Base-by-base conservation (phyloP, 2,888 invertebrate genomes). In the Macrophya alboannulata region DNA sequence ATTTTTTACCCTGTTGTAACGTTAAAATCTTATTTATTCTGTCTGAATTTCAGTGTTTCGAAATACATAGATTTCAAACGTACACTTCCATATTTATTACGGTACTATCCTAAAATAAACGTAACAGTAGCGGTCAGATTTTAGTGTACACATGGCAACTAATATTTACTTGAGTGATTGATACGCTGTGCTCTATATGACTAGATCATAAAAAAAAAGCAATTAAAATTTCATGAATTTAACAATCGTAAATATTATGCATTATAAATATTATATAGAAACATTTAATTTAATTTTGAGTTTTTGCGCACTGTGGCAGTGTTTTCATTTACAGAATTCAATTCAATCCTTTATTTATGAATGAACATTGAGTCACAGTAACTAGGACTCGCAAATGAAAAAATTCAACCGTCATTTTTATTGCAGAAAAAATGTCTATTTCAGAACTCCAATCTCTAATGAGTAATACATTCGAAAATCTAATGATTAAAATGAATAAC, bases 181-280 rank as follows among this genome's bases (percentile, higher is more conserved):
- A 92, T 90, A 91, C 90, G 90, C 89, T 90, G 90, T 90, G 85
- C 89, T 92, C 90, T 92, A 92, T 89, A 87, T 92, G 92, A 92
- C 92, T 93, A 93, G 92, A 93, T 92, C 90, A 92, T 92, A 90
- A 91, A 77, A 31, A 91, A 90, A 90, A 91, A 92, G 90, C 90
- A 91, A 90, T 90, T 88, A 88, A 88, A 89, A 91, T 88, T 89
- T 88, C 87, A 90, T 86, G 87, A 88, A 86, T 90, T 90, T 89
- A 91, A 91, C 91, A 89, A 88, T 87, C 87, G 89, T 90, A 90
- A 90, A 90, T 90, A 89, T 88, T 89, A 88, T 89, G 87, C 85
- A 90, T 91, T 79, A 68, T 84, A 62, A 87, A 89, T 87, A 87
- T 84, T 85, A 87, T 88, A 88, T 89, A 89, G 89, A 89, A 89